Evolutionary conservation across 2,888 invertebrate genomes (phyloP).

Genomic region (Caenorhabditis sp.): DNA sequence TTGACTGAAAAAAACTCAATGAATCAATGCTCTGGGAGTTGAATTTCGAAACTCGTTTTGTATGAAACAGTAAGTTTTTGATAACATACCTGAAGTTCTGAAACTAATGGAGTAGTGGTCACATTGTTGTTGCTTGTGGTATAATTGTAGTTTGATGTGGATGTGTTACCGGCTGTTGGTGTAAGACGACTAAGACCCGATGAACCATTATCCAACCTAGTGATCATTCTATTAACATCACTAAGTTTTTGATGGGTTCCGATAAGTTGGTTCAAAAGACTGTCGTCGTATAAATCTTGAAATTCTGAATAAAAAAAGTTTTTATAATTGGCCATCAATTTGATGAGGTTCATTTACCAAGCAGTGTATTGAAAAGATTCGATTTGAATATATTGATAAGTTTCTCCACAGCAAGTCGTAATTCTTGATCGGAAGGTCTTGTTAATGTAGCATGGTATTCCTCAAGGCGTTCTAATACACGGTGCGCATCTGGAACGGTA

Average conservation of each 20-base stretch:
- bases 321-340: no score
- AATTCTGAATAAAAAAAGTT: constrained; percentile 78
- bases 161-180: constrained; percentile 22
- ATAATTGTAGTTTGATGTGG: constrained; percentile 29
- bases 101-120: constrained; percentile 29
- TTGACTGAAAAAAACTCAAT: neutral
- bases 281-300: constrained; percentile 97
- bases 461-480: constrained; percentile 95
- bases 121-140: constrained; percentile 6
- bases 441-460: constrained; percentile 95
- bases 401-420: constrained; percentile 92
- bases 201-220: constrained; percentile 77
- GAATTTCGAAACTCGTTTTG: no score
- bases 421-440: constrained; percentile 88
- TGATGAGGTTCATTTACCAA: no score
- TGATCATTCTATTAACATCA: constrained; percentile 80
- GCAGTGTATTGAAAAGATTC: constrained; percentile 92
- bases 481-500: constrained; percentile 82
- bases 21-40: no score
- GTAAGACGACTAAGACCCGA: constrained; percentile 48
- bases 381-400: constrained; percentile 98
- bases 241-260: constrained; percentile 91
- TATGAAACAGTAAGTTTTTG: neutral
- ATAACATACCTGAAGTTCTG: constrained; percentile 9
- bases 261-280: constrained; percentile 92